Percentiles rank a stretch among this genome's conserved stretches.
These are phyloP conservation scores for Halocynthia roretzi DNA, from an alignment of 23 tunicate species.

Conservation along the genomic window DNA sequence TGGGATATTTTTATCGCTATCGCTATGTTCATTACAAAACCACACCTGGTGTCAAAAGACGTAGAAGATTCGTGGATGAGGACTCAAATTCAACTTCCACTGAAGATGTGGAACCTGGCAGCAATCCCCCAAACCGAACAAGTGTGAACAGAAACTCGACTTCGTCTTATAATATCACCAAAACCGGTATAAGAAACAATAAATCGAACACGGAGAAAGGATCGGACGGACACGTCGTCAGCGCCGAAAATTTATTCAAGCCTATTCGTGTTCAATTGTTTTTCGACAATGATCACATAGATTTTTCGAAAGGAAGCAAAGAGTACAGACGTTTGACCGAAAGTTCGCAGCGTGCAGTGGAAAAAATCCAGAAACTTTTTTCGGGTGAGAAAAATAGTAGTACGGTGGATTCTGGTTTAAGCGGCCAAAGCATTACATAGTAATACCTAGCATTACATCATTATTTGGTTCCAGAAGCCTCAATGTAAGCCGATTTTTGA, in stretches of 20 bases:
- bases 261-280: conserved; percentile 45
- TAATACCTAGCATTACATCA: too few species aligned
- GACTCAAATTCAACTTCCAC: background rate
- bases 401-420: too few species aligned
- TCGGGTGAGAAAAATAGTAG: conserved; percentile 35
- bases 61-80: background rate
- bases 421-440: too few species aligned
- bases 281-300: conserved; percentile 34
- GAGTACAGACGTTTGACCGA: conserved; percentile 43
- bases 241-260: conserved; percentile 16
- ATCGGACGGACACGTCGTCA: background rate
- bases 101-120: background rate
- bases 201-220: background rate
- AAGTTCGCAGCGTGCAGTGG: conserved; percentile 43
- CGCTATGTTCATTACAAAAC: background rate
- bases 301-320: conserved; percentile 24
- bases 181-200: background rate
- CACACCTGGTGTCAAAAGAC: background rate
- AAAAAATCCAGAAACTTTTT: conserved; percentile 26
- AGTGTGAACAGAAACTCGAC: background rate
- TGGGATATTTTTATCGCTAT: background rate
- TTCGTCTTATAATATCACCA: background rate
- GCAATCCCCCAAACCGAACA: background rate
- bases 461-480: background rate
- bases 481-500: background rate